Evolutionary conservation across 2,113 vertebrate species (phyloP).

Genomic region (Lonchura striata): DNA sequence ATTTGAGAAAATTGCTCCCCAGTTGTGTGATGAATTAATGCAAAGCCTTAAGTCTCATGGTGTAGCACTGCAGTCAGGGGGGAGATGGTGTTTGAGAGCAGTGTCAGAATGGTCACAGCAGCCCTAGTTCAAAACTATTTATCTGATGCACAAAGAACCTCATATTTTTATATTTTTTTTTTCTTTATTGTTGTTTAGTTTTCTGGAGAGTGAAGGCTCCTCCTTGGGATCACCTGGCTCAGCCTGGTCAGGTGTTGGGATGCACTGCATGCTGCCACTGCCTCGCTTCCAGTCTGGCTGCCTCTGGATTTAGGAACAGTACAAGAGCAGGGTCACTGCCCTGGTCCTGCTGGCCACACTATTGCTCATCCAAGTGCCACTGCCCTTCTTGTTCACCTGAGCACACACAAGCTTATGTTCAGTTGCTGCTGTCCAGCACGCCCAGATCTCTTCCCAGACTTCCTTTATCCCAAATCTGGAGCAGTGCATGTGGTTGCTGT

Average conservation of each 20-base stretch:
- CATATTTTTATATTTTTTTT: rapidly evolving
- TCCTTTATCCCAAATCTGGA: not conserved
- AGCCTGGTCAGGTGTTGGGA: not conserved
- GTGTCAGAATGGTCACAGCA: rapidly evolving
- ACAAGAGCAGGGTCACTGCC: not conserved
- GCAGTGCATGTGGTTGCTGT: not conserved
- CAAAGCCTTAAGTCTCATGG: not conserved
- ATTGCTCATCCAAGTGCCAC: not conserved
- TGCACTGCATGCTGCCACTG: not conserved
- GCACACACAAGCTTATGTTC: not conserved
- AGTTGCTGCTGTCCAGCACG: not conserved
- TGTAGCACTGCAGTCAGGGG: rapidly evolving
- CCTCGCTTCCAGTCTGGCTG: not conserved
- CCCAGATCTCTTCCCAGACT: not conserved
- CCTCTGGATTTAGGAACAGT: not conserved
- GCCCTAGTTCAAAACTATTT: not conserved
- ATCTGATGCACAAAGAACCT: not conserved
- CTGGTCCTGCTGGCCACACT: not conserved
- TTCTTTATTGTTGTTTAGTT: not conserved
- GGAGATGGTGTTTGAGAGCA: rapidly evolving
- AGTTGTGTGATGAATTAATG: not conserved
- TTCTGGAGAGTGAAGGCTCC: not conserved
- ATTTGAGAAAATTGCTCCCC: not conserved
- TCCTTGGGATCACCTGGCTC: not conserved
- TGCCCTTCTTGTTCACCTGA: not conserved